phyloP scores from a whole-genome alignment of 2,113 vertebrate species.

The Dolichallabes microphthalmus region DNA sequence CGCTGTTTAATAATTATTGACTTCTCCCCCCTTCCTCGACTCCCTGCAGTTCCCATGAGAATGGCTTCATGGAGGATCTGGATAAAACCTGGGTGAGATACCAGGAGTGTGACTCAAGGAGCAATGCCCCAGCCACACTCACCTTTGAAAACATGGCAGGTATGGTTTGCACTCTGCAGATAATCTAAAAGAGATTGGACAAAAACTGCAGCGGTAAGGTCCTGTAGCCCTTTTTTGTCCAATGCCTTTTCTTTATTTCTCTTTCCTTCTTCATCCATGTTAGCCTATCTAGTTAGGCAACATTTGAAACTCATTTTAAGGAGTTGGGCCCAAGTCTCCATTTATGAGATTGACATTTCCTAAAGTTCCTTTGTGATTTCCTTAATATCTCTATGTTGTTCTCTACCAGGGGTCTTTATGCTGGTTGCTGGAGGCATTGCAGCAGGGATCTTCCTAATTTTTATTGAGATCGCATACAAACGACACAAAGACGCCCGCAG shows the following conservation, averaged over 20 bases:
- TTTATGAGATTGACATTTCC: background rate
- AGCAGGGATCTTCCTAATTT: conserved; percentile 98
- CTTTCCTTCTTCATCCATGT: conserved; percentile 50
- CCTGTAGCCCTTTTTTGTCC: conserved; percentile 77
- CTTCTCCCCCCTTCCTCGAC: conserved; percentile 65
- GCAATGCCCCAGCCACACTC: conserved; percentile 96
- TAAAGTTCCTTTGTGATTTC: conserved; percentile 6
- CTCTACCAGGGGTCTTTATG: conserved; percentile 85
- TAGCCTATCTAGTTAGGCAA: background rate
- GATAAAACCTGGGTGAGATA: conserved; percentile 99
- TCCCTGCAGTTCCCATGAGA: conserved; percentile 84
- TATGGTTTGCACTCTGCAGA: conserved; percentile 69
- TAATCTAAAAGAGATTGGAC: conserved; percentile 77
- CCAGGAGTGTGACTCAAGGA: conserved; percentile 97
- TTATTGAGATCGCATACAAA: conserved; percentile 99
- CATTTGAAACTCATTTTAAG: conserved; percentile 11
- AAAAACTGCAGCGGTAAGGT: conserved; percentile 79
- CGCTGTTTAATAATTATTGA: conserved; percentile 59
- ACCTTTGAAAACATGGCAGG: conserved; percentile 99
- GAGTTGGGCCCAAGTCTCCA: conserved; percentile 27
- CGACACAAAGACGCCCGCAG: conserved; percentile 96
- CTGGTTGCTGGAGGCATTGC: conserved; percentile 86
- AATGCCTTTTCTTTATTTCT: conserved; percentile 69
- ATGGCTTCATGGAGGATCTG: conserved; percentile 98
- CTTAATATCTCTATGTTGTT: conserved; percentile 57